Conservation (phyloP, 30 jellyfish, hydroid and myxozoan genomes). For the Hydractinia symbiolongicarpus region DNA sequence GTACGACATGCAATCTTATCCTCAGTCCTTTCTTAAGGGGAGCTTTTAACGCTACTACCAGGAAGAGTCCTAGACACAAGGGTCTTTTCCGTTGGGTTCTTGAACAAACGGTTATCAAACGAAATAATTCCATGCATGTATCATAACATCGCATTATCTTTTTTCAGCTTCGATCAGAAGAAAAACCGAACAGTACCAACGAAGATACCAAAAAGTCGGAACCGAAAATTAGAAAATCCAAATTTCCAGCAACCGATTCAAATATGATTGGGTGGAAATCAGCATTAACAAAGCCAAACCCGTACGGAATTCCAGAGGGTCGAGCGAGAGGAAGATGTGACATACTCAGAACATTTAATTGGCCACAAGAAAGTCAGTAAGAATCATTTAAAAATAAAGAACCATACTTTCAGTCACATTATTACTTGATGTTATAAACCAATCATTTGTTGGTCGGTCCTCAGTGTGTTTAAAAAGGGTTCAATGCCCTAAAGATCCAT, state of each 20-base stretch:
- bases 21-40: too few species aligned
- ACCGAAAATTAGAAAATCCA: background rate
- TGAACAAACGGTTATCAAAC: too few species aligned
- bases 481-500: too few species aligned
- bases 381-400: background rate
- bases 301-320: constrained; percentile 72
- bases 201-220: background rate
- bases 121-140: too few species aligned
- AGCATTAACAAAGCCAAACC: constrained; percentile 26
- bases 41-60: too few species aligned
- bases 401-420: too few species aligned
- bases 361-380: constrained; percentile 85
- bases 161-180: constrained; percentile 2
- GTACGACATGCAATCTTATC: background rate
- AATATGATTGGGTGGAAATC: constrained; percentile 94
- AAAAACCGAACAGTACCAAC: background rate
- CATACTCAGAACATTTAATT: constrained; percentile 56
- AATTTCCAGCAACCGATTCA: constrained; percentile 75
- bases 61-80: too few species aligned
- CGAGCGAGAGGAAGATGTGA: constrained; percentile 88
- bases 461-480: too few species aligned
- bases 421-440: too few species aligned
- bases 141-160: background rate
- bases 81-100: too few species aligned
- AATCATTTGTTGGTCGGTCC: too few species aligned